These are phyloP conservation scores for Rhingia rostrata DNA, from an alignment of 2,888 invertebrate species.

Conservation along the genomic window DNA sequence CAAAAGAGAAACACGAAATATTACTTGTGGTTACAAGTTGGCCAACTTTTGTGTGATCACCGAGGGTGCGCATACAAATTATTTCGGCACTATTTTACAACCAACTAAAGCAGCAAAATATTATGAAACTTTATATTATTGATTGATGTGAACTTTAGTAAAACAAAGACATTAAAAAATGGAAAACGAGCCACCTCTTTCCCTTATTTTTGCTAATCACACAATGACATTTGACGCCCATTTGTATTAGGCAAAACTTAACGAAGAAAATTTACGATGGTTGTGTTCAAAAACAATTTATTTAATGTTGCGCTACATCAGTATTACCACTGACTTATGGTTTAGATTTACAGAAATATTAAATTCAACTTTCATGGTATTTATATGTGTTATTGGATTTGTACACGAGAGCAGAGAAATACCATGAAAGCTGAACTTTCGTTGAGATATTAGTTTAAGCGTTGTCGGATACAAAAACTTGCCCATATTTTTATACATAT, in stretches of 20 bases:
- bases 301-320: too few relatives aligned
- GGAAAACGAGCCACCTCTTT: slow-evolving; percentile 47
- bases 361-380: too few relatives aligned
- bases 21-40: slow-evolving; percentile 29
- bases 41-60: slow-evolving; percentile 18
- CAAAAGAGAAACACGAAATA: slow-evolving; percentile 49
- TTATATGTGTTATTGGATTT: too few relatives aligned
- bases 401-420: too few relatives aligned
- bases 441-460: too few relatives aligned
- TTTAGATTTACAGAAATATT: too few relatives aligned
- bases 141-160: slow-evolving; percentile 46
- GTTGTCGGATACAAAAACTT: too few relatives aligned
- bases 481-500: too few relatives aligned
- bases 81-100: slow-evolving; percentile 12
- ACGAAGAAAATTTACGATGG: slow-evolving; percentile 46
- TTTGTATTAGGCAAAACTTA: slow-evolving; percentile 51
- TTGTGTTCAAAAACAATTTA: slow-evolving; percentile 3
- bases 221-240: slow-evolving; percentile 73
- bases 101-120: slow-evolving; percentile 21
- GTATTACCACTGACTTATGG: too few relatives aligned
- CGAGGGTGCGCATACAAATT: slow-evolving; percentile 38
- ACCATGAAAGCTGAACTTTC: too few relatives aligned
- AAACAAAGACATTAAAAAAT: slow-evolving; percentile 53
- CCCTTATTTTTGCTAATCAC: slow-evolving; percentile 59
- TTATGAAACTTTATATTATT: slow-evolving; percentile 43